These are phyloP conservation scores for Tromatobia lineatoria DNA, from an alignment of 2,888 invertebrate genomes.

Conservation along the genomic window DNA sequence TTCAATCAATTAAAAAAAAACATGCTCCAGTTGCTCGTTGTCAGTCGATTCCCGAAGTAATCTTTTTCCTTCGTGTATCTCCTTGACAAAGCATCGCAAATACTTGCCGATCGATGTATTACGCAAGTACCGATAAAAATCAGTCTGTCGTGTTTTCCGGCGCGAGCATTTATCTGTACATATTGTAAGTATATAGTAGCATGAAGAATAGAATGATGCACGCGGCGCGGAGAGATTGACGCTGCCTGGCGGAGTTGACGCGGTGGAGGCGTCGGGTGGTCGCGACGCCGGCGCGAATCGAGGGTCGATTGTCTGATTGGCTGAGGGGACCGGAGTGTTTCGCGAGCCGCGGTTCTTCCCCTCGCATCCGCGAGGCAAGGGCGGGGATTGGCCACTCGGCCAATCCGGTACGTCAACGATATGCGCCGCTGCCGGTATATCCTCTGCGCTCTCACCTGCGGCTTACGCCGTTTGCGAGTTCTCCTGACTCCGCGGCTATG, in stretches of 20 bases:
- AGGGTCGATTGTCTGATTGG: constrained; percentile 68
- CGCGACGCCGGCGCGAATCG: constrained; percentile 67
- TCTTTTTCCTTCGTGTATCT: not conserved
- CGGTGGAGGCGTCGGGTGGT: constrained; percentile 58
- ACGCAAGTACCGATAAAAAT: constrained; percentile 14
- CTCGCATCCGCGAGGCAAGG: constrained; percentile 74
- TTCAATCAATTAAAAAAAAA: no score
- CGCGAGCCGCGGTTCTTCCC: constrained; percentile 64
- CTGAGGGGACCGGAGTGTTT: constrained; percentile 60
- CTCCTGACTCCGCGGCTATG: constrained; percentile 21
- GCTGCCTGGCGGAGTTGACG: constrained; percentile 53
- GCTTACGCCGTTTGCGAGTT: constrained; percentile 54
- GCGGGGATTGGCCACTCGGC: constrained; percentile 81
- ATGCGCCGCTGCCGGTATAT: constrained; percentile 43
- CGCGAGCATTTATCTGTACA: not conserved
- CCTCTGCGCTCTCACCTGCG: constrained; percentile 51
- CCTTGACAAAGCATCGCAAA: not conserved
- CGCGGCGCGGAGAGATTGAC: constrained; percentile 36
- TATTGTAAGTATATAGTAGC: no score
- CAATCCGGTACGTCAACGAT: constrained; percentile 78
- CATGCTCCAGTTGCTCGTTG: no score
- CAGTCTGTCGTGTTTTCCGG: not conserved
- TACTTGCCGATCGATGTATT: constrained; percentile 18
- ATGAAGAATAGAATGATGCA: not conserved
- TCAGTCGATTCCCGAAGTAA: no score